Percentiles rank a stretch among this genome's conserved stretches.
These are phyloP conservation scores for Electrona antarctica DNA, from an alignment of 2,113 vertebrate species.

Conservation along the genomic window DNA sequence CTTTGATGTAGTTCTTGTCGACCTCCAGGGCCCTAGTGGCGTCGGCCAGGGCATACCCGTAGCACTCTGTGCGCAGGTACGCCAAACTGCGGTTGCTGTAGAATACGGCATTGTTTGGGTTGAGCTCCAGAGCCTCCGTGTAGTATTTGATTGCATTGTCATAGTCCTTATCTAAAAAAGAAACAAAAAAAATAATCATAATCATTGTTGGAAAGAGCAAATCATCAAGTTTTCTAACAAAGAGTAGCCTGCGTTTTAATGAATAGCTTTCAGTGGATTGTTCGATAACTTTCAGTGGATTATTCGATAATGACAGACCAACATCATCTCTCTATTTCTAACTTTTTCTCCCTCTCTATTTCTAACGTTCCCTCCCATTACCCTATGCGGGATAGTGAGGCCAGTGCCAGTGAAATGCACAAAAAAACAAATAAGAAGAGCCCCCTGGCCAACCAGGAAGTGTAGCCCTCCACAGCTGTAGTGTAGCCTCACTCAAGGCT, in stretches of 20 bases:
- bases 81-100: conserved; percentile 95
- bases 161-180: conserved; percentile 88
- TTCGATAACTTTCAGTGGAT: too few species aligned
- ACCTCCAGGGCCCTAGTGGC: conserved; percentile 89
- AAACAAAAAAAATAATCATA: background rate
- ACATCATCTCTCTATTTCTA: too few species aligned
- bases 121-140: conserved; percentile 88
- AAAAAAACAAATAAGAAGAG: too few species aligned
- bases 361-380: too few species aligned
- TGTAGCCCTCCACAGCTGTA: too few species aligned
- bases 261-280: too few species aligned
- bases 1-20: conserved; percentile 94
- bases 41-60: conserved; percentile 91
- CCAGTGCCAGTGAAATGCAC: too few species aligned
- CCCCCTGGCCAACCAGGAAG: too few species aligned
- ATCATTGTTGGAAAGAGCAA: background rate
- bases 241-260: too few species aligned
- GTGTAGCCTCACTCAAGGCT: too few species aligned
- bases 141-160: conserved; percentile 93
- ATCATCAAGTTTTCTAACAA: too few species aligned
- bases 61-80: conserved; percentile 94
- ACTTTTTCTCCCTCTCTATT: background rate
- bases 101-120: conserved; percentile 88
- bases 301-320: background rate
- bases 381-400: too few species aligned